These are phyloP conservation scores for Salpingus planirostris DNA, from an alignment of 2,888 invertebrate species.

Conservation along the genomic window DNA sequence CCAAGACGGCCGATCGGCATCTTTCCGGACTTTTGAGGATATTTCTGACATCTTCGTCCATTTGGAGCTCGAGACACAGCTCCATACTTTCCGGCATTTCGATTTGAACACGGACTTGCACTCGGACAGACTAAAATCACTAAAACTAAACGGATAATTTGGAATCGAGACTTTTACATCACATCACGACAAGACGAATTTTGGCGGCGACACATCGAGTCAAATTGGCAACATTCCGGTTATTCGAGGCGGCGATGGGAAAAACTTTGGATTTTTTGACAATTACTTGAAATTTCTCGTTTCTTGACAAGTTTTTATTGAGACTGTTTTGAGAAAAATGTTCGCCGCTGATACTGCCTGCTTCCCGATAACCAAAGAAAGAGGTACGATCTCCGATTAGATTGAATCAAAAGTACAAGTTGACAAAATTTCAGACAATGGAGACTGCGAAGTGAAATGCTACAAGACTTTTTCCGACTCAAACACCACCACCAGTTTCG, in stretches of 20 bases:
- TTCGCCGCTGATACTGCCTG: slow-evolving; percentile 6
- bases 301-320: slow-evolving; percentile 5
- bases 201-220: too few species aligned
- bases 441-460: slow-evolving; percentile 16
- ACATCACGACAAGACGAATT: too few species aligned
- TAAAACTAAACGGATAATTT: too few species aligned
- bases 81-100: too few species aligned
- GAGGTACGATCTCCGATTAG: slow-evolving; percentile 10
- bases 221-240: too few species aligned
- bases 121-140: too few species aligned
- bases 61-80: slow-evolving; percentile 35
- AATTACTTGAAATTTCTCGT: too few species aligned
- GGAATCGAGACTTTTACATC: too few species aligned
- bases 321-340: slow-evolving; percentile 6
- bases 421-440: slow-evolving; percentile 13
- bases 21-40: slow-evolving; percentile 28
- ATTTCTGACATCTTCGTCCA: slow-evolving; percentile 30
- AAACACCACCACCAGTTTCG: slow-evolving; percentile 16
- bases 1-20: slow-evolving; percentile 28
- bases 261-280: too few species aligned
- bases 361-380: slow-evolving; percentile 4
- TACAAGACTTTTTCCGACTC: slow-evolving; percentile 3
- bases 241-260: too few species aligned
- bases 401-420: neutral
- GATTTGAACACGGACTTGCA: too few species aligned